These are phyloP conservation scores for Euleptes europaea DNA, from an alignment of 2,113 vertebrate genomes.

Conservation along the genomic window DNA sequence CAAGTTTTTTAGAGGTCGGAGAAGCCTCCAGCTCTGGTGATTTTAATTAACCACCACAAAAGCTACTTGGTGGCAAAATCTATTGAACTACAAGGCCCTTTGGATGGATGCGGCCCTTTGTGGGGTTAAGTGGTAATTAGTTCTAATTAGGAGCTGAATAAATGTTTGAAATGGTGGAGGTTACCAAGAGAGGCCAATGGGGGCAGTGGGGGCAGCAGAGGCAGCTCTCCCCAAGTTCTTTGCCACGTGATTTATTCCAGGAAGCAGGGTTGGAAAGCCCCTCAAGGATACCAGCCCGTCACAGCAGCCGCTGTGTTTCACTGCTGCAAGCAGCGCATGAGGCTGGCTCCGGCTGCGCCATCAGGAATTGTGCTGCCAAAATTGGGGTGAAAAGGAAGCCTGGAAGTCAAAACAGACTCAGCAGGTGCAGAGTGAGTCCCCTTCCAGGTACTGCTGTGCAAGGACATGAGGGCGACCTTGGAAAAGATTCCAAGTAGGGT, in stretches of 20 bases:
- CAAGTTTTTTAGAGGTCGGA: background rate
- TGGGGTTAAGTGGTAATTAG: slow-evolving; percentile 65
- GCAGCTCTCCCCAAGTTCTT: background rate
- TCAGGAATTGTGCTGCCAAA: background rate
- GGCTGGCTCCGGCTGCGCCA: background rate
- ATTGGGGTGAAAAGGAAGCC: background rate
- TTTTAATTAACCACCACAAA: slow-evolving; percentile 26
- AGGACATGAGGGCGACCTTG: too few relatives aligned
- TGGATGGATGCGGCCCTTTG: slow-evolving; percentile 31
- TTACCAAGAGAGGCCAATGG: background rate
- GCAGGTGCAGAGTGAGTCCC: background rate
- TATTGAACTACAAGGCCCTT: slow-evolving; percentile 37
- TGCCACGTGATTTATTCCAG: background rate
- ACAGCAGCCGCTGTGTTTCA: background rate
- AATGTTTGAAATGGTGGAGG: slow-evolving; percentile 50
- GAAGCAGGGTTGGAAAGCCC: background rate
- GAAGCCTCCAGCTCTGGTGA: slow-evolving; percentile 20
- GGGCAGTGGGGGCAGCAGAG: background rate
- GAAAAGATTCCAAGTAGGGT: too few relatives aligned
- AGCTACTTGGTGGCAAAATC: background rate
- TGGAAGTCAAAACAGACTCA: background rate
- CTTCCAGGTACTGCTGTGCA: background rate
- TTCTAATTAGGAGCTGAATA: slow-evolving; percentile 58
- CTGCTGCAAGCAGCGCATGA: accelerated
- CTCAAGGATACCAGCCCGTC: too few relatives aligned